phyloP scores from a whole-genome alignment of 2,888 invertebrate species.

The Caenorhabditis drosophilae region DNA sequence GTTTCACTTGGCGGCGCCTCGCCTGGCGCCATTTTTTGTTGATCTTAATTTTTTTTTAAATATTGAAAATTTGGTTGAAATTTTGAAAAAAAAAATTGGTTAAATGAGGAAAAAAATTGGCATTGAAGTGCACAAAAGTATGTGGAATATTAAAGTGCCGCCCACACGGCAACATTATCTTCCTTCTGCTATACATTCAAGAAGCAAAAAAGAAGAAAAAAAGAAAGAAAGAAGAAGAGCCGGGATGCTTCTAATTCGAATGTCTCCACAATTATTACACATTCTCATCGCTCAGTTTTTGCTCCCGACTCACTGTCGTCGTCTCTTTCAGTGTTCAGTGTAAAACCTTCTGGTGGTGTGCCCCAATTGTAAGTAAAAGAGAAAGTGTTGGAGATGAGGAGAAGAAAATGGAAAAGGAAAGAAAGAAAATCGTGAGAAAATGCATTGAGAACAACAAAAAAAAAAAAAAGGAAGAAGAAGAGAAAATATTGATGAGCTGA shows the following conservation, averaged over 20 bases:
- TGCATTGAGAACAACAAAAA: constrained; percentile 10
- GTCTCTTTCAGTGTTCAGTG: too few species aligned
- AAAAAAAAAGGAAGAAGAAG: constrained; percentile 14
- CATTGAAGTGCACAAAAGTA: constrained; percentile 26
- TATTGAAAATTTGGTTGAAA: neutral
- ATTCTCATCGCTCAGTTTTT: constrained; percentile 1
- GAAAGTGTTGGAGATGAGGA: neutral
- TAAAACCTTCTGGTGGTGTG: too few species aligned
- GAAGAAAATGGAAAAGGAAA: neutral
- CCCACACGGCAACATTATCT: constrained; percentile 9
- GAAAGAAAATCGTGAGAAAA: neutral
- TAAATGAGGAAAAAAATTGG: neutral
- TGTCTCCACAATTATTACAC: constrained; percentile 36
- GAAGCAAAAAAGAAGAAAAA: too few species aligned
- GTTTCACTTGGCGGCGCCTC: constrained; percentile 36
- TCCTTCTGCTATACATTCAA: neutral
- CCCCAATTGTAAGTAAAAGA: too few species aligned
- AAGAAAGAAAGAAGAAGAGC: too few species aligned
- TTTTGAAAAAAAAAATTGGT: neutral
- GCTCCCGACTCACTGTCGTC: neutral
- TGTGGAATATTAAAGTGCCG: constrained; percentile 11
- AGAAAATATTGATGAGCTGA: constrained; percentile 11
- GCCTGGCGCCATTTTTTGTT: constrained; percentile 32
- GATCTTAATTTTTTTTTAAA: neutral
- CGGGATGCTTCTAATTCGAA: too few species aligned